A percentile compares a stretch with the other conserved stretches of the same genome.
phyloP scores from a whole-genome alignment of 2,113 vertebrate genomes.

The Mustelus asterias region DNA sequence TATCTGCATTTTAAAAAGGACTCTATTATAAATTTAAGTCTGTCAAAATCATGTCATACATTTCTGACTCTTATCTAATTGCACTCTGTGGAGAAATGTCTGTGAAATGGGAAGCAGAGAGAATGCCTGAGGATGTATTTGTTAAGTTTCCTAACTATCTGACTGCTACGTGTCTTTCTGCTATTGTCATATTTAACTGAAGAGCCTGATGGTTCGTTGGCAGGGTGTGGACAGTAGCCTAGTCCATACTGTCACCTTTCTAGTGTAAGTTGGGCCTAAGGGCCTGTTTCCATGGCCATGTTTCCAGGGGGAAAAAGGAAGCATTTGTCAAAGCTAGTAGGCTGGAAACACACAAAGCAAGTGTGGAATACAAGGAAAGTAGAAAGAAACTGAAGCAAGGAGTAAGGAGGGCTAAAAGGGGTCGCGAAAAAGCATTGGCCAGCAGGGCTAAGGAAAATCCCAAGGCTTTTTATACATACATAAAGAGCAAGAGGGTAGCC shows the following conservation, averaged over 20 bases:
- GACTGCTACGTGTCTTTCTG: not conserved
- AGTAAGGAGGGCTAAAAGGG: no score
- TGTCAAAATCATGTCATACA: not conserved
- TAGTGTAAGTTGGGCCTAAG: not conserved
- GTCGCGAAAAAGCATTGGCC: no score
- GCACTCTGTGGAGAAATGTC: not conserved
- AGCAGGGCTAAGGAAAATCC: no score
- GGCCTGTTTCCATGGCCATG: no score
- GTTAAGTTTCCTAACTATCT: not conserved
- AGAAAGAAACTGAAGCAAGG: no score
- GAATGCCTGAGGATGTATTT: not conserved
- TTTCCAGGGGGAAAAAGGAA: no score
- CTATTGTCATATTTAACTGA: not conserved
- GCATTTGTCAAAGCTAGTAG: no score
- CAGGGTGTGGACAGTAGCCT: not conserved
- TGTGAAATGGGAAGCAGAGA: not conserved
- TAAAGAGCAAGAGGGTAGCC: no score
- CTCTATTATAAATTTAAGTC: not conserved
- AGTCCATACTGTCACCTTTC: not conserved
- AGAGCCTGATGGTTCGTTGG: not conserved
- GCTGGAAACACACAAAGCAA: no score
- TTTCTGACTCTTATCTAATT: not conserved
- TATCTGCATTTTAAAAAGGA: not conserved
- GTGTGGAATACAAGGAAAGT: no score
- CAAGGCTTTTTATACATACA: no score